Percentiles rank a stretch among this genome's conserved stretches.
These are phyloP conservation scores for Platyrinchus mystaceus DNA, from an alignment of 2,797 vertebrate genomes.

Conservation along the genomic window DNA sequence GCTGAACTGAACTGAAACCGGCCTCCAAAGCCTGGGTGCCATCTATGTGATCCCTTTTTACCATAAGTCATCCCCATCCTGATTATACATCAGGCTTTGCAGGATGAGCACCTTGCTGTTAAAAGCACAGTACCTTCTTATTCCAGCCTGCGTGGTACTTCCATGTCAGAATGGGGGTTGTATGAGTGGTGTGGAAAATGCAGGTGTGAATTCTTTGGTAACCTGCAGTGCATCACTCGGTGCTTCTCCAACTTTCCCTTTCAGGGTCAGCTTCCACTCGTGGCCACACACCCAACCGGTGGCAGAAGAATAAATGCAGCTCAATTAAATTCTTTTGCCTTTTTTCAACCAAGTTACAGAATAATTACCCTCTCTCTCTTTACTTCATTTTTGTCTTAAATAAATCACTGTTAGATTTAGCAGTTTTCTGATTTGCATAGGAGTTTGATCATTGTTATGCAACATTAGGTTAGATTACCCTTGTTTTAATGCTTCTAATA, in stretches of 20 bases:
- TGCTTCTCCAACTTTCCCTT: neutral
- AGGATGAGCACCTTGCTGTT: neutral
- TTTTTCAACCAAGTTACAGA: neutral
- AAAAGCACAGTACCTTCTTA: neutral
- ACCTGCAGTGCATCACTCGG: accelerated
- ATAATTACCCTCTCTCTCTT: neutral
- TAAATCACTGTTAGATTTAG: neutral
- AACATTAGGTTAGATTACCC: neutral
- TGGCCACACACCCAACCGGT: accelerated
- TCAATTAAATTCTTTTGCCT: neutral
- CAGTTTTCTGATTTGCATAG: neutral
- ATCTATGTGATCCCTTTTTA: accelerated
- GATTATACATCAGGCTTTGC: accelerated
- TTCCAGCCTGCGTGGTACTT: accelerated
- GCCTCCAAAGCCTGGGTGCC: accelerated
- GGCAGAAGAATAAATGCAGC: neutral
- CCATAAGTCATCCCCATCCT: accelerated
- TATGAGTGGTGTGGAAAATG: neutral
- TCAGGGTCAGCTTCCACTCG: accelerated
- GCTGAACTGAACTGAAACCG: neutral
- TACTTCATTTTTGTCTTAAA: neutral
- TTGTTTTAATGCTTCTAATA: neutral
- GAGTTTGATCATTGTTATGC: neutral
- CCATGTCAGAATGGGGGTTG: neutral
- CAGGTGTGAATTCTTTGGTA: neutral